These are phyloP conservation scores for Percopsis omiscomaycus DNA, from an alignment of 2,797 vertebrate genomes.

Conservation along the genomic window DNA sequence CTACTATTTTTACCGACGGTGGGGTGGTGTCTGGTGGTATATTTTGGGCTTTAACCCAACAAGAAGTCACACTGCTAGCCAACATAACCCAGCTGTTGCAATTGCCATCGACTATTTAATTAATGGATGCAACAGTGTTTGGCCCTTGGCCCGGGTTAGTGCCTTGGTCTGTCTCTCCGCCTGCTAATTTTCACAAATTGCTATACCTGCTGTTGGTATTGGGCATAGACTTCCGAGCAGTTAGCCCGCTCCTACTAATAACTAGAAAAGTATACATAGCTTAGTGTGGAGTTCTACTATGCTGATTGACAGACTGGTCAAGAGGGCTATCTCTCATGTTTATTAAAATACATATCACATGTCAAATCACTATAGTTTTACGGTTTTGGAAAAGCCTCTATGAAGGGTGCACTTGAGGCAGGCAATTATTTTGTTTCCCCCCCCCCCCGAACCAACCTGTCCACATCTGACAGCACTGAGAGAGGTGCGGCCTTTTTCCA, in stretches of 20 bases:
- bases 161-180: constrained; percentile 10
- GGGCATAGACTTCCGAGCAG: constrained; percentile 14
- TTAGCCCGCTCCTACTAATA: constrained; percentile 9
- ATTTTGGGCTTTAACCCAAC: constrained; percentile 17
- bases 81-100: constrained; percentile 17
- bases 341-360: neutral
- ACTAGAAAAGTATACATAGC: neutral
- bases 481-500: constrained; percentile 9
- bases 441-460: neutral
- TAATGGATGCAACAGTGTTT: constrained; percentile 26
- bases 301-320: constrained; percentile 2
- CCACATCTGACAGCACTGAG: constrained; percentile 17
- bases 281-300: neutral
- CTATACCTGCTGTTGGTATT: constrained; percentile 27
- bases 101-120: constrained; percentile 31
- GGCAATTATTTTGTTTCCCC: constrained; percentile 1
- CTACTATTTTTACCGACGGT: neutral
- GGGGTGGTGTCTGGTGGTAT: neutral
- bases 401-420: constrained; percentile 7
- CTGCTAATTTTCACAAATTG: constrained; percentile 24
- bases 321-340: neutral
- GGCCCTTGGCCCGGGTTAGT: constrained; percentile 26
- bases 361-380: constrained; percentile 4
- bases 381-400: neutral
- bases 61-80: neutral